Evolutionary conservation across 2,797 vertebrate genomes (phyloP), one percentile per base, ranked within the genome.

Genomic region (Crenuchus spilurus): DNA sequence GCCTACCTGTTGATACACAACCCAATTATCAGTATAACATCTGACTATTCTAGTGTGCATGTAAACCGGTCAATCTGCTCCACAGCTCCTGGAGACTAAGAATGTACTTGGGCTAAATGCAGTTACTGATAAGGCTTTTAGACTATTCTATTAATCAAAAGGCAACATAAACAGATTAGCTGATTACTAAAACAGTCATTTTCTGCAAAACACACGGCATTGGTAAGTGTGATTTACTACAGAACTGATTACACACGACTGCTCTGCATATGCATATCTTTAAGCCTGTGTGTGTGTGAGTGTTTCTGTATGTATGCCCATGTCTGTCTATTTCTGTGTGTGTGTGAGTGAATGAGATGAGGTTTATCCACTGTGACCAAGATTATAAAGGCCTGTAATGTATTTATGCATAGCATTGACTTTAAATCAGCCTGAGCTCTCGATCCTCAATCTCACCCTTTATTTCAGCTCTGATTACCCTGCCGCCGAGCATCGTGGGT

Each of bases 371-470:
- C 87, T 88, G 85, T 65, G 89, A 90, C 89, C 88, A 84, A 89
- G 88, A 91, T 88, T 91, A 85, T 85, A 81, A 82, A 83, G 83
- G 86, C 85, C 89, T 84, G 85, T 91, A 88, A 88, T 91, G 90
- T 92, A 92, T 91, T 92, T 92, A 92, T 92, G 92, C 92, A 93
- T 91, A 90, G 90, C 87, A 89, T 88, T 89, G 89, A 88, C 90
- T 91, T 87, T 87, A 86, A 92, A 93, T 92, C 88, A 91, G 90
- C 87, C 87, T 84, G 84, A 87, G 89, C 87, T 86, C 86, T 78
- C 84, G 84, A 87, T 61, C 51, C 88, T 90, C 87, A 90, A 92
- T 89, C 91, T 91, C 88, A 88, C 67, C 72, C 72, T 78, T 78
- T 78, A 78, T 78, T 81, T 74, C 62, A 64, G 44, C 69, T 78